Evolutionary conservation across 1,140 invertebrate genomes (phyloP).

Genomic region (Pseudomyrmex sp.): DNA sequence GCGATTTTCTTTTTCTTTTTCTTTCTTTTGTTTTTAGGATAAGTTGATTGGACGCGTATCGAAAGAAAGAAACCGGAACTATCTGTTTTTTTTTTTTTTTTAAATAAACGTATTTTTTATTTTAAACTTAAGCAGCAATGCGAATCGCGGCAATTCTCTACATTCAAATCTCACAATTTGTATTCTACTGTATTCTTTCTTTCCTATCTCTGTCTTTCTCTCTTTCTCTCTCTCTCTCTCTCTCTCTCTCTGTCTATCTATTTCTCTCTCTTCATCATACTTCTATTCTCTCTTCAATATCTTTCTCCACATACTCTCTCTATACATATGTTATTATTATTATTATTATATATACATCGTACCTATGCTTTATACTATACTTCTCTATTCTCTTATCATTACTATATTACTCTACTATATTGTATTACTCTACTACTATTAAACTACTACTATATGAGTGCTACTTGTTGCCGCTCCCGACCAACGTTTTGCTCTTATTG

Average conservation of each 20-base stretch:
- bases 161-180: slow-evolving; percentile 30
- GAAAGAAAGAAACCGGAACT: too few relatives aligned
- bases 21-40: background rate
- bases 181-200: slow-evolving; percentile 44
- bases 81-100: slow-evolving; percentile 40
- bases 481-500: slow-evolving; percentile 50
- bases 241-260: slow-evolving; percentile 5
- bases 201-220: slow-evolving; percentile 38
- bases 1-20: slow-evolving; percentile 37
- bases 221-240: slow-evolving; percentile 56
- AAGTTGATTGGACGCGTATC: too few relatives aligned
- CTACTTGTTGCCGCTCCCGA: slow-evolving; percentile 58
- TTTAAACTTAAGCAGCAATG: slow-evolving; percentile 19
- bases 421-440: slow-evolving; percentile 65
- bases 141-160: slow-evolving; percentile 15
- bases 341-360: slow-evolving; percentile 57
- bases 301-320: slow-evolving; percentile 56
- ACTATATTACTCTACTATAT: slow-evolving; percentile 69
- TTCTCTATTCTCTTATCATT: slow-evolving; percentile 66
- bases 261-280: slow-evolving; percentile 40
- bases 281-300: slow-evolving; percentile 53
- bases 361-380: slow-evolving; percentile 66
- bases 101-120: background rate
- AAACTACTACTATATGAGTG: slow-evolving; percentile 33
- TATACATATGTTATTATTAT: slow-evolving; percentile 55